Conservation (phyloP, 2,113 vertebrate genomes). For the Ctenomys sociabilis region DNA sequence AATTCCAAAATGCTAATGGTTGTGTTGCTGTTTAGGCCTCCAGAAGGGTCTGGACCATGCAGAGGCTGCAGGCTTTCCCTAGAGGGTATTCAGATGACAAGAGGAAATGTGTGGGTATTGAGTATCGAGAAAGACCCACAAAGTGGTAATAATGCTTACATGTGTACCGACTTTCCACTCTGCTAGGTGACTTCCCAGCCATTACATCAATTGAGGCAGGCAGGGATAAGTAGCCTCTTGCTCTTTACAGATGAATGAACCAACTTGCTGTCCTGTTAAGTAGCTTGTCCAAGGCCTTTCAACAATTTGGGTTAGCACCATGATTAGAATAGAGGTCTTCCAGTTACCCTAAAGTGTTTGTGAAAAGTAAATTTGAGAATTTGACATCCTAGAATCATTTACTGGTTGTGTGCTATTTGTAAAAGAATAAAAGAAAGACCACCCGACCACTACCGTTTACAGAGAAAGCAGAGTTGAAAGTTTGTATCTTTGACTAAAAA, state of each 20-base stretch:
- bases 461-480: not conserved
- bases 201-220: not conserved
- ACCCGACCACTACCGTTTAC: not conserved
- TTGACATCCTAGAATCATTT: not conserved
- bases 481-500: constrained; percentile 10
- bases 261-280: not conserved
- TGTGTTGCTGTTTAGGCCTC: not conserved
- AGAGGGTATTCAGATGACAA: not conserved
- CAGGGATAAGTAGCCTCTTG: not conserved
- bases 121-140: constrained; percentile 16
- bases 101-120: not conserved
- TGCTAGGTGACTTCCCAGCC: not conserved
- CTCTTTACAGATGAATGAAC: constrained; percentile 19
- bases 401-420: not conserved
- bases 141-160: not conserved
- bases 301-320: not conserved
- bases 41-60: not conserved
- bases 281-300: not conserved
- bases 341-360: not conserved
- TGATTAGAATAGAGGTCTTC: not conserved
- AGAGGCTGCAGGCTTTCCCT: not conserved
- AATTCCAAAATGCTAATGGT: constrained; percentile 1
- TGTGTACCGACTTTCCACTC: not conserved
- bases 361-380: not conserved
- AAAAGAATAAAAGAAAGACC: constrained; percentile 41